Percentiles rank a stretch among this genome's conserved stretches.
phyloP scores from a whole-genome alignment of 2,113 vertebrate genomes.

The Hippocampus guttulatus region DNA sequence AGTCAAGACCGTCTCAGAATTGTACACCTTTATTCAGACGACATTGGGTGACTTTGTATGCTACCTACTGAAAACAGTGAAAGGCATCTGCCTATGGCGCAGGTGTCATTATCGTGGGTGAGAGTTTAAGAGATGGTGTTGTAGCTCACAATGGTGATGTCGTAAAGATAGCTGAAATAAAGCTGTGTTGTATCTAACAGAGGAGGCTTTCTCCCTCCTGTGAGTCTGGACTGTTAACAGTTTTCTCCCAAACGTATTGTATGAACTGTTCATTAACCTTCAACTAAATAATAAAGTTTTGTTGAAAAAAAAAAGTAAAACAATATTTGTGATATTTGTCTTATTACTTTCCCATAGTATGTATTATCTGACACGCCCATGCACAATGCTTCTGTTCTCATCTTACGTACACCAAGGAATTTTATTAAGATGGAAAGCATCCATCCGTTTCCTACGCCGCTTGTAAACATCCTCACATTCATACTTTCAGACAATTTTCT shows the following conservation, averaged over 20 bases:
- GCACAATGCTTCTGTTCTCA: background rate
- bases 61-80: constrained; percentile 55
- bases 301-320: constrained; percentile 68
- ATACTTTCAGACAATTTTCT: too few relatives aligned
- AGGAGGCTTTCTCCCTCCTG: constrained; percentile 50
- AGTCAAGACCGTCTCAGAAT: constrained; percentile 35
- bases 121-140: constrained; percentile 52
- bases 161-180: constrained; percentile 63
- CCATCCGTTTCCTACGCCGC: too few relatives aligned
- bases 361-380: background rate
- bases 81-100: constrained; percentile 35
- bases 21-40: constrained; percentile 50
- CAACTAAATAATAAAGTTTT: constrained; percentile 78
- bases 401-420: background rate
- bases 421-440: background rate
- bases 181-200: constrained; percentile 65
- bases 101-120: constrained; percentile 39
- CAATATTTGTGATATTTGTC: background rate
- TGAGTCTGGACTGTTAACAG: constrained; percentile 66
- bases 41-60: constrained; percentile 52
- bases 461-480: too few relatives aligned
- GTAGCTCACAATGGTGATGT: constrained; percentile 59
- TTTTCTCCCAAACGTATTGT: constrained; percentile 71
- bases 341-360: background rate
- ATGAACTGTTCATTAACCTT: constrained; percentile 77